Percentiles rank a stretch among this genome's conserved stretches.
phyloP scores from a whole-genome alignment of 2,113 vertebrate genomes.

The Anoura caudifer region DNA sequence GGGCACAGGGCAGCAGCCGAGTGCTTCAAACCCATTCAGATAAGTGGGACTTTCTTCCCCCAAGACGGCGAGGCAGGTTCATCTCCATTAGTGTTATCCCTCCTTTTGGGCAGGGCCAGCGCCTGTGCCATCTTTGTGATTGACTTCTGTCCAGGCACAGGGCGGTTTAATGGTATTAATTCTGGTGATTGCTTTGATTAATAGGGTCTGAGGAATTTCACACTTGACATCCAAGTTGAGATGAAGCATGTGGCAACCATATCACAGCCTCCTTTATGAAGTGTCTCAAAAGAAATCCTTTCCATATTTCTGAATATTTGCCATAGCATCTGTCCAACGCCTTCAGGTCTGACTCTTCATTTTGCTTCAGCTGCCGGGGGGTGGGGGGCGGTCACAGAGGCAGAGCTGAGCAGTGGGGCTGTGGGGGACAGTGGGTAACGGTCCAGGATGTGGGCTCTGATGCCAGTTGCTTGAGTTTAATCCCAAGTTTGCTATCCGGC shows the following conservation, averaged over 20 bases:
- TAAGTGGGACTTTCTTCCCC: not conserved
- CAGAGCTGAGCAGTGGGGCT: not conserved
- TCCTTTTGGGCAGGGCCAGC: slow-evolving; percentile 55
- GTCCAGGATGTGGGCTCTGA: not conserved
- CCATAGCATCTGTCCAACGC: not conserved
- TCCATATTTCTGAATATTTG: not conserved
- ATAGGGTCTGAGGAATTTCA: slow-evolving; percentile 57
- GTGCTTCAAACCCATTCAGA: not conserved
- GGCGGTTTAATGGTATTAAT: slow-evolving; percentile 61
- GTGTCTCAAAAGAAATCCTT: not conserved
- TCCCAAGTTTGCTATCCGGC: not conserved
- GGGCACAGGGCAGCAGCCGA: not conserved
- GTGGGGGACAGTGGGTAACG: fast-evolving
- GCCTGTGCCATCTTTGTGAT: slow-evolving; percentile 68
- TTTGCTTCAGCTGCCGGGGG: not conserved
- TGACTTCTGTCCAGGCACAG: slow-evolving; percentile 65
- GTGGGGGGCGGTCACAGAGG: not conserved
- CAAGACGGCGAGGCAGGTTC: not conserved
- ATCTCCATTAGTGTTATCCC: not conserved
- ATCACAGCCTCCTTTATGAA: not conserved
- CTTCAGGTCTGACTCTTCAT: not conserved
- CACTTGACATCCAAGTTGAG: slow-evolving; percentile 43
- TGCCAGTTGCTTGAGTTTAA: not conserved
- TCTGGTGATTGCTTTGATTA: slow-evolving; percentile 53
- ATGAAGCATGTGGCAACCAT: not conserved